These are phyloP conservation scores for Malurus elegans DNA, from an alignment of 2,113 vertebrate genomes.

Conservation along the genomic window DNA sequence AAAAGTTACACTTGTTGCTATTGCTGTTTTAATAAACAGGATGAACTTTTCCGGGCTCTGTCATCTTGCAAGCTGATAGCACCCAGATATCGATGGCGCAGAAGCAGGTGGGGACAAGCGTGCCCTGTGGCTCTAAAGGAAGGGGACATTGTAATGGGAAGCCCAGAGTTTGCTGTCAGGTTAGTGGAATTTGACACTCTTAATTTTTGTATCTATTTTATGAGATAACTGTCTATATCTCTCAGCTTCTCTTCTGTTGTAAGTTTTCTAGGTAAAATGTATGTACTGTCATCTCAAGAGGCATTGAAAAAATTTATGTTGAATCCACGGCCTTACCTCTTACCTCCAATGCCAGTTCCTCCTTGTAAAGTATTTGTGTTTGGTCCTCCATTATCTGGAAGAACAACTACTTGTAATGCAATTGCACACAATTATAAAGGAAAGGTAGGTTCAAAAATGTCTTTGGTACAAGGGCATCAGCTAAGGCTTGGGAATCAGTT, in stretches of 20 bases:
- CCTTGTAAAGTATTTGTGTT: constrained; percentile 86
- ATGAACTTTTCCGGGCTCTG: constrained; percentile 78
- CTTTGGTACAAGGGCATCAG: background rate
- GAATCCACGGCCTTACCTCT: constrained; percentile 87
- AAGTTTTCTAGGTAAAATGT: constrained; percentile 94
- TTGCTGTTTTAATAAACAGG: constrained; percentile 70
- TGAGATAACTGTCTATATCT: background rate
- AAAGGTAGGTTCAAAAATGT: constrained; percentile 57
- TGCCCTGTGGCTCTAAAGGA: constrained; percentile 90
- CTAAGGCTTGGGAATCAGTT: background rate
- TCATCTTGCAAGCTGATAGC: constrained; percentile 71
- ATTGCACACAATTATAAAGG: constrained; percentile 81
- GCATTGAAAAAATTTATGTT: constrained; percentile 77
- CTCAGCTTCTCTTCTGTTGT: background rate
- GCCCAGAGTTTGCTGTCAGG: constrained; percentile 82
- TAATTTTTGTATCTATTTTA: background rate
- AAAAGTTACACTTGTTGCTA: background rate
- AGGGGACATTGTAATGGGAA: constrained; percentile 79
- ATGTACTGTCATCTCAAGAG: constrained; percentile 83
- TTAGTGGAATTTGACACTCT: constrained; percentile 47
- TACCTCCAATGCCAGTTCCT: constrained; percentile 86
- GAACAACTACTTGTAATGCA: constrained; percentile 78
- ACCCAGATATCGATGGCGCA: constrained; percentile 84
- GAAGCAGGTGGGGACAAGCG: constrained; percentile 84
- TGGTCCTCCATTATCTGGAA: constrained; percentile 83